Evolutionary conservation across 1,140 invertebrate species (phyloP).

Genomic region (Sminthurides bifidus): DNA sequence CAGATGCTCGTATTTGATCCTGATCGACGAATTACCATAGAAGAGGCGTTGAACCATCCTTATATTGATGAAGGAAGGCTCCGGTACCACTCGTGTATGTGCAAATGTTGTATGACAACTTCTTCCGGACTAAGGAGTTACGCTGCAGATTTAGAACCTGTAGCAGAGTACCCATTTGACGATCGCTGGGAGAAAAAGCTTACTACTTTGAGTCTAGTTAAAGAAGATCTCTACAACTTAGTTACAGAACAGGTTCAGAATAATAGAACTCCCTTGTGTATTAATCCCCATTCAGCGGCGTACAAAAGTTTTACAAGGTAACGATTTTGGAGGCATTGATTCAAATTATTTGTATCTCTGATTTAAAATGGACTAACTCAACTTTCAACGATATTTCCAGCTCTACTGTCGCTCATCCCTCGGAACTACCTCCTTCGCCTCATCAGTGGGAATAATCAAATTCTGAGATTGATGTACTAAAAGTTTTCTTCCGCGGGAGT

Average conservation of each 20-base stretch:
- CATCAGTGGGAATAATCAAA: slow-evolving; percentile 95
- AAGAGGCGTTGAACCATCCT: slow-evolving; percentile 86
- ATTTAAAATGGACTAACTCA: neutral
- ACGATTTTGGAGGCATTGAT: neutral
- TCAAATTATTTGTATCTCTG: neutral
- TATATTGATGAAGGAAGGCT: slow-evolving; percentile 95
- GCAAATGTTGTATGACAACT: slow-evolving; percentile 84
- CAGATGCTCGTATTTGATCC: slow-evolving; percentile 98
- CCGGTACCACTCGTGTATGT: slow-evolving; percentile 99
- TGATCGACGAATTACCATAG: slow-evolving; percentile 45
- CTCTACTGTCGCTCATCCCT: slow-evolving; percentile 92
- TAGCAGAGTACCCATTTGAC: slow-evolving; percentile 74
- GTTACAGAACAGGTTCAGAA: slow-evolving; percentile 90
- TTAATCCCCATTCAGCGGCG: slow-evolving; percentile 97
- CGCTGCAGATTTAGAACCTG: slow-evolving; percentile 83
- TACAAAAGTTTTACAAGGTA: slow-evolving; percentile 54
- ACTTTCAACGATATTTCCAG: slow-evolving; percentile 41
- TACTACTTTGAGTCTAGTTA: slow-evolving; percentile 80
- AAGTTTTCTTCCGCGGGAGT: too few relatives aligned
- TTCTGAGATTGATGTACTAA: too few relatives aligned
- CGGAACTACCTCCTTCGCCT: slow-evolving; percentile 90
- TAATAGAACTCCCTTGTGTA: slow-evolving; percentile 89
- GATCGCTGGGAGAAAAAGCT: slow-evolving; percentile 90
- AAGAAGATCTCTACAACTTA: slow-evolving; percentile 98
- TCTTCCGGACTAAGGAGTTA: slow-evolving; percentile 68